Conservation (phyloP, 2,888 invertebrate species). For the Bellardia pandia region DNA sequence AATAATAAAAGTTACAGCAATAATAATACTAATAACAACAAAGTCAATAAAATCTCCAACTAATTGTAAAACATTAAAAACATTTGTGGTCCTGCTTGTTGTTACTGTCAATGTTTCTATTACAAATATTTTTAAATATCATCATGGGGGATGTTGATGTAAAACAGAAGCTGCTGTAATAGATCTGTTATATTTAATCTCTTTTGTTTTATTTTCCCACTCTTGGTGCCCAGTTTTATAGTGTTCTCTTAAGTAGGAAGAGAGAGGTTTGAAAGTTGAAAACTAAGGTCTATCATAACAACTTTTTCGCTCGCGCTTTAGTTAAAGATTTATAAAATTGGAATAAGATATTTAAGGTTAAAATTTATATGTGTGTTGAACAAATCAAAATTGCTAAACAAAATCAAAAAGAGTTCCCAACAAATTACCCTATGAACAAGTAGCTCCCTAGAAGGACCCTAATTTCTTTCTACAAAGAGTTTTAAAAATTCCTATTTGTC, state of each 20-base stretch:
- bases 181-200: not conserved
- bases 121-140: not conserved
- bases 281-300: too few relatives aligned
- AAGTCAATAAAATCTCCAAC: conserved; percentile 25
- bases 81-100: not conserved
- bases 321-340: too few relatives aligned
- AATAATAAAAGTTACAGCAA: not conserved
- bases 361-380: too few relatives aligned
- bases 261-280: too few relatives aligned
- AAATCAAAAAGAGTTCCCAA: too few relatives aligned
- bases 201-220: not conserved
- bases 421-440: too few relatives aligned
- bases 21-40: not conserved
- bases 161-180: not conserved
- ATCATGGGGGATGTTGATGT: not conserved
- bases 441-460: too few relatives aligned
- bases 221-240: not conserved
- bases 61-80: conserved; percentile 49
- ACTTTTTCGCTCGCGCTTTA: too few relatives aligned
- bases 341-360: too few relatives aligned
- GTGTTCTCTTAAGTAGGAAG: not conserved
- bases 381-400: too few relatives aligned
- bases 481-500: not conserved
- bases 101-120: not conserved
- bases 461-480: not conserved